Evolutionary conservation across 2,113 vertebrate genomes (phyloP), one percentile per base, ranked within the genome.

Genomic region (Daubentonia madagascariensis): DNA sequence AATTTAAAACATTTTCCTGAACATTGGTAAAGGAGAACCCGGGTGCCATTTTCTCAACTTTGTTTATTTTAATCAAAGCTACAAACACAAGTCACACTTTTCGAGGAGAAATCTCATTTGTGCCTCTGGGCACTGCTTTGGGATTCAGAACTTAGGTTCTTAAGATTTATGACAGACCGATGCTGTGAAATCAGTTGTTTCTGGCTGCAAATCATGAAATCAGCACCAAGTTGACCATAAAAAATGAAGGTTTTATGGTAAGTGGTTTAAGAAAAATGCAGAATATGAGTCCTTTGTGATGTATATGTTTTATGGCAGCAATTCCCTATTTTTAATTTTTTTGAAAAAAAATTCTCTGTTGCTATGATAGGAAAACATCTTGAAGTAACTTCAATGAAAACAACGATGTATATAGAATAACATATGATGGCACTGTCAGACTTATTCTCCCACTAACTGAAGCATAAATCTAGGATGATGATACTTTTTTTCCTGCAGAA

Each of bases 241-340:
- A 98, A 98, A 98, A 96, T 97, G 97, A 98, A 98, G 23, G 40
- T 85, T 98, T 98, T 98, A 95, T 97, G 94, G 68, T 61, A 92
- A 86, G 79, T 6, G 0, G 98, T 98, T 97, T 87, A 98, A 98
- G 94, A 98, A 98, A 98, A 98, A 98, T 89, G 83, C 45, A 40
- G 96, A 98, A 32, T 97, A 92, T 97, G 87, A 92, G 96, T 98
- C 92, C 96, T 25, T 87, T 86, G 61, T 67, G 95, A 94, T 98
- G 3, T 87, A 35, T 89, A 90, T 98, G 37, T 97, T 98, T 98
- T 98, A 94, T 95, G 87, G 94, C 86, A 97, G 78, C 81, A 98
- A 92, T 97, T 97, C 88, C 17, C 75, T 92, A 88, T 97, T 88
- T 93, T 98, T 97, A 96, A 95, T 97, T 97, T 97, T 96, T 94